Evolutionary conservation across 2,797 vertebrate genomes (phyloP).

Genomic region (Malacoraja senta): DNA sequence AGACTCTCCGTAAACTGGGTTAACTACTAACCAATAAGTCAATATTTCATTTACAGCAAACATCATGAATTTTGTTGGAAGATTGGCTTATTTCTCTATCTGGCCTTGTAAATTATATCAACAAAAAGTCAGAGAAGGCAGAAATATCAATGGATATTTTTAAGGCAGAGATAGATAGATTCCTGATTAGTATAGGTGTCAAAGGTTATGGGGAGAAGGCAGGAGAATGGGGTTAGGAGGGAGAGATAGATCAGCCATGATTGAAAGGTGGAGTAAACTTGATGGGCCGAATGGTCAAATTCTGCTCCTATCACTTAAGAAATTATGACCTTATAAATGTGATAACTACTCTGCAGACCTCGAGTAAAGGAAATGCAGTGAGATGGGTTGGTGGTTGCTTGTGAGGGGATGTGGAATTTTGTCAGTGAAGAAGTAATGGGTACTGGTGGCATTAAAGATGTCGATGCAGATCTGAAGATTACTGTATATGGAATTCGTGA

Average conservation of each 20-base stretch:
- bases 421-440: background rate
- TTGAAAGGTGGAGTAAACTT: too few species aligned
- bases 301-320: too few species aligned
- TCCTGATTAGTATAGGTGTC: too few species aligned
- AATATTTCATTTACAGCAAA: background rate
- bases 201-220: too few species aligned
- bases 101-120: background rate
- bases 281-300: too few species aligned
- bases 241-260: too few species aligned
- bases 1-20: background rate
- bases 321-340: too few species aligned
- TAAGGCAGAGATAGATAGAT: too few species aligned
- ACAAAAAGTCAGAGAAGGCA: background rate
- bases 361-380: background rate
- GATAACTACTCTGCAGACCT: background rate
- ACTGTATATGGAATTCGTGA: background rate
- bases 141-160: background rate
- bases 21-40: background rate
- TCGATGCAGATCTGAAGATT: background rate
- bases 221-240: too few species aligned
- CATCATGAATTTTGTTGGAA: background rate
- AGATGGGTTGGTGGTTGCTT: background rate
- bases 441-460: background rate
- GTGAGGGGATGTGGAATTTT: background rate
- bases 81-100: too few species aligned